A percentile compares a stretch with the other conserved stretches of the same genome.
Conservation (phyloP, 1,140 invertebrate species). For the Bombyx mandarina region DNA sequence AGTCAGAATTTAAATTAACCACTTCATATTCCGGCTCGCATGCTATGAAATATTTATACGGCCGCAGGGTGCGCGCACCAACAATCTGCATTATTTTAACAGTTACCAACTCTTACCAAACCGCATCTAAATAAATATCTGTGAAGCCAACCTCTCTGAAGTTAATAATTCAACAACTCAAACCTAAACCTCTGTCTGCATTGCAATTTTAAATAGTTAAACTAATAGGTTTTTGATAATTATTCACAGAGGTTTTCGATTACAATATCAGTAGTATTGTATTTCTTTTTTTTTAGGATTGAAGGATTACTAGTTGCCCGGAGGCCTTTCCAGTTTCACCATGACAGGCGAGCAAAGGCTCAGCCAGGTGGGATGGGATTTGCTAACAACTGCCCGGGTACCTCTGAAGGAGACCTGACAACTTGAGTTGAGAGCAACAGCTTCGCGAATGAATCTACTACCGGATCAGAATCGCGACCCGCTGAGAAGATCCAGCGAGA, state of each 20-base stretch:
- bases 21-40: constrained; percentile 37
- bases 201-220: not conserved
- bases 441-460: too few species aligned
- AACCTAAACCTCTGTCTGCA: not conserved
- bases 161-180: not conserved
- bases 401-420: too few species aligned
- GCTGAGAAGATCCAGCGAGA: too few species aligned
- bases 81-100: constrained; percentile 10
- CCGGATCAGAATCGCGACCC: too few species aligned
- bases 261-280: not conserved
- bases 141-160: not conserved
- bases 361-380: too few species aligned
- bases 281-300: not conserved
- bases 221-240: not conserved
- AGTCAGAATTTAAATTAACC: constrained; percentile 54
- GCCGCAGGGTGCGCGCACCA: constrained; percentile 17
- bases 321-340: too few species aligned
- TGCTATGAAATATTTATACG: constrained; percentile 42
- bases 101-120: constrained; percentile 1
- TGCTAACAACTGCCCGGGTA: too few species aligned
- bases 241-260: not conserved
- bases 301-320: too few species aligned
- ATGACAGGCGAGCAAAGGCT: not conserved
- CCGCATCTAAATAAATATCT: not conserved
- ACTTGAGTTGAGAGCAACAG: too few species aligned